Evolutionary conservation across 2,113 vertebrate genomes (phyloP), one percentile per base, ranked within the genome.

Genomic region (Halichoerus grypus): DNA sequence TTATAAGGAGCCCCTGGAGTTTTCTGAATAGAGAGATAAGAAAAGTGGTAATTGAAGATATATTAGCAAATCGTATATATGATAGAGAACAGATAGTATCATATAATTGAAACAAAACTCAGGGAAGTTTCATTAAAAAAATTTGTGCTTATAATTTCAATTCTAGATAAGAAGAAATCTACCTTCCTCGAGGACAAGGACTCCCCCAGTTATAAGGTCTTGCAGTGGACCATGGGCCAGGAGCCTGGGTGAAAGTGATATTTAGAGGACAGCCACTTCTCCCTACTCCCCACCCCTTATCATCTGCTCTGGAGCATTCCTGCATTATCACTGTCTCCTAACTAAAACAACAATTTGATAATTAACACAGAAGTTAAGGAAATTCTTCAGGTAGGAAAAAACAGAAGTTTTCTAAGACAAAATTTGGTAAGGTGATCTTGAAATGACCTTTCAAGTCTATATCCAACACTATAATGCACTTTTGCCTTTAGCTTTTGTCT

Each of bases 31-130:
- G 57, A 91, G 16, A 69, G 91, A 77, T 85, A 21, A 94, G 9
- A 91, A 96, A 96, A 82, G 67, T 87, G 61, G 79, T 53, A n/a
- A 96, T 1, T 83, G 59, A 94, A 95, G 88, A 86, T 77, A 86
- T 11, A 26, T 42, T 42, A 94, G 67, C 81, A 94, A 94, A 71
- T 92, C n/a, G 71, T 22, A 92, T 10, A 57, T 9, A 31, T 12
- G 11, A 51, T 1, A 97, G 16, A 91, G 59, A 84, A 80, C 3
- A n/a, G 21, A 74, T 2, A 63, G 33, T 33, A 59, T 63, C 39
- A 28, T 22, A n/a, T 26, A 88, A 39, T 0, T 42, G 33, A 94
- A 88, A 63, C 4, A 19, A 93, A 92, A 69, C 8, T 80, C n/a
- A 92, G 28, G 10, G 8, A 69, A 39, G 2, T 61, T 33, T 96